phyloP scores from a whole-genome alignment of 2,113 vertebrate genomes.

The Dipodomys stephensi region DNA sequence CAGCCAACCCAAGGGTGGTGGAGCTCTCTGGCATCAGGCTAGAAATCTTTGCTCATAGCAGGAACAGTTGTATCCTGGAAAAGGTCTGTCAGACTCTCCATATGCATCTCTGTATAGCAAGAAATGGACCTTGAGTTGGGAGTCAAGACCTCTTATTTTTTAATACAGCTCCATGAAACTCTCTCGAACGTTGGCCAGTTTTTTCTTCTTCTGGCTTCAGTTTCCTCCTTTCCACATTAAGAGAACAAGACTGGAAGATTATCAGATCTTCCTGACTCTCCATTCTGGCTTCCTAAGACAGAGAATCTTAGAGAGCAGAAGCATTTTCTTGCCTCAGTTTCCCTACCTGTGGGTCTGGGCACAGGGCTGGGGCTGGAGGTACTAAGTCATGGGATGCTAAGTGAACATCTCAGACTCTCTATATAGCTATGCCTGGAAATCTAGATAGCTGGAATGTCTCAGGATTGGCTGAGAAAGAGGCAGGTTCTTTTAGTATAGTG shows the following conservation, averaged over 20 bases:
- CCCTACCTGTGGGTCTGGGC: background rate
- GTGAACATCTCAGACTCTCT: slow-evolving; percentile 25
- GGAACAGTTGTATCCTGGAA: slow-evolving; percentile 46
- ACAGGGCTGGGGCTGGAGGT: background rate
- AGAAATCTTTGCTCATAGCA: slow-evolving; percentile 58
- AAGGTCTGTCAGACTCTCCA: background rate
- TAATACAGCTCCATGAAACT: background rate
- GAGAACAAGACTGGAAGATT: slow-evolving; percentile 2
- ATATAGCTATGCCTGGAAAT: slow-evolving; percentile 2
- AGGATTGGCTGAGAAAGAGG: background rate
- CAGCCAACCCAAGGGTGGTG: background rate
- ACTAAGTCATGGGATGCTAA: slow-evolving; percentile 6
- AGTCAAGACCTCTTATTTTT: slow-evolving; percentile 18
- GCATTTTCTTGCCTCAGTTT: background rate
- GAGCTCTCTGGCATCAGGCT: slow-evolving; percentile 35
- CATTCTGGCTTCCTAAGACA: slow-evolving; percentile 12
- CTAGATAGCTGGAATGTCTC: slow-evolving; percentile 33
- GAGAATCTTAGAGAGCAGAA: background rate
- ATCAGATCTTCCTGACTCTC: slow-evolving; percentile 22
- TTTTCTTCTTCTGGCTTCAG: background rate
- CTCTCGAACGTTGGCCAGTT: background rate
- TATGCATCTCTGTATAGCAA: background rate
- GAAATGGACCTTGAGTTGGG: background rate
- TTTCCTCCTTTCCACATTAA: slow-evolving; percentile 16
- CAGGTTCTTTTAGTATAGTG: background rate